Evolutionary conservation across 2,113 vertebrate genomes (phyloP).

Genomic region (Microcebus jonahi): DNA sequence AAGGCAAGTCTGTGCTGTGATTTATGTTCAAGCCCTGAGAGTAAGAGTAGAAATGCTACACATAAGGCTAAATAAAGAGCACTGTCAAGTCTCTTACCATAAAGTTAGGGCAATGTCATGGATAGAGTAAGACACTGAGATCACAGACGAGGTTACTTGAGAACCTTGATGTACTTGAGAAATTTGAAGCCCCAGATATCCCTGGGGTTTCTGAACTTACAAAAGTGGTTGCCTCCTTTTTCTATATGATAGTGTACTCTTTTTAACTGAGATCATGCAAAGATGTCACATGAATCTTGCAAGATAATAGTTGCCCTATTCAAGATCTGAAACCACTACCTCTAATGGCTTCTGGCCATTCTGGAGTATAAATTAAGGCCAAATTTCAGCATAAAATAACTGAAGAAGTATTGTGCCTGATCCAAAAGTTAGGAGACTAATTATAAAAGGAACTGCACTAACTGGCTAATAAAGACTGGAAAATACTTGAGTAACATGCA

Average conservation of each 20-base stretch:
- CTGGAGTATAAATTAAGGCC: neutral
- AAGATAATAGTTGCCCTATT: neutral
- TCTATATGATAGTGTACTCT: neutral
- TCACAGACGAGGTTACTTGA: neutral
- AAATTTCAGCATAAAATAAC: neutral
- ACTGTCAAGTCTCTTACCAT: neutral
- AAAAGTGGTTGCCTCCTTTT: neutral
- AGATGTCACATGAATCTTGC: neutral
- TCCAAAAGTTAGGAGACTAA: neutral
- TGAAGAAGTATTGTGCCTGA: neutral
- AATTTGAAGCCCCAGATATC: neutral
- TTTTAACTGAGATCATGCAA: neutral
- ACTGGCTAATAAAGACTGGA: neutral
- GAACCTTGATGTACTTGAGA: neutral
- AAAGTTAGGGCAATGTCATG: neutral
- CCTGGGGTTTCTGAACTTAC: neutral
- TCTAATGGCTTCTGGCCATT: neutral
- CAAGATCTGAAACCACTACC: neutral
- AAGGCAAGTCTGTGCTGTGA: neutral
- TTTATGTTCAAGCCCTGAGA: neutral
- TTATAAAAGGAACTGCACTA: neutral
- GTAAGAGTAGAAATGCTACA: neutral
- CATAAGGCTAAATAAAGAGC: neutral
- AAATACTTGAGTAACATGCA: neutral
- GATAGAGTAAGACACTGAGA: neutral